Evolutionary conservation across 1,140 invertebrate genomes (phyloP), one percentile per base, ranked within the genome.

Genomic region (Philotrypesis tridentata): DNA sequence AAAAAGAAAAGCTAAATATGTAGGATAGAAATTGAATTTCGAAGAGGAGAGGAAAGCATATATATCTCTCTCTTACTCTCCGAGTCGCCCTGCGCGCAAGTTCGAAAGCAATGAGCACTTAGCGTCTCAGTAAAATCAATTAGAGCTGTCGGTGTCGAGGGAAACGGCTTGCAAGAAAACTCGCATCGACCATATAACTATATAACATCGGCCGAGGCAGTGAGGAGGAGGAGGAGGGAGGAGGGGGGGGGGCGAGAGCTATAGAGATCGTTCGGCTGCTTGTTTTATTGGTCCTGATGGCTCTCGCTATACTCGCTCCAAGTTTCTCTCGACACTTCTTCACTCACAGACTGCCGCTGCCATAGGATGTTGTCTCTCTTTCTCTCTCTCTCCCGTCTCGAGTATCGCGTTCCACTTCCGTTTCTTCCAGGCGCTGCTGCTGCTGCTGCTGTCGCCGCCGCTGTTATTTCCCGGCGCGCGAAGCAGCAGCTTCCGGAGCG

Each of bases 101-200:
- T 82, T 82, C 60, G 63, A 83, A 73, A 82, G 86, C 82, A 87
- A 85, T 85, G 84, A 86, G 74, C 85, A 89, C 85, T 89, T 89
- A 89, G 89, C 89, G 85, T 84, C 68, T 87, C 85, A 85, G 84
- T 89, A 88, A 89, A 89, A 89, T 84, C 87, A 89, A 89, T 89
- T 89, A 89, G 87, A 88, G 82, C 74, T 33, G 78, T 60, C 79
- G 48, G 55, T 83, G 48, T 17, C 48, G 11, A 65, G 27, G 63
- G 48, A 80, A 74, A 23, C 33, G 21, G 23, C 76, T 33, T 21
- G 65, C 48, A 79, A 86, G 83, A 67, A 85, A 84, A 82, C 60
- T 55, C 21, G 67, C 80, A 77, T 82, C 65, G 71, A 79, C 80
- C 76, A 55, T 55, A 55, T 55, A 55, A 55, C 48, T 68, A 68